phyloP scores from a whole-genome alignment of 2,797 vertebrate genomes.

The Melanogrammus aeglefinus region DNA sequence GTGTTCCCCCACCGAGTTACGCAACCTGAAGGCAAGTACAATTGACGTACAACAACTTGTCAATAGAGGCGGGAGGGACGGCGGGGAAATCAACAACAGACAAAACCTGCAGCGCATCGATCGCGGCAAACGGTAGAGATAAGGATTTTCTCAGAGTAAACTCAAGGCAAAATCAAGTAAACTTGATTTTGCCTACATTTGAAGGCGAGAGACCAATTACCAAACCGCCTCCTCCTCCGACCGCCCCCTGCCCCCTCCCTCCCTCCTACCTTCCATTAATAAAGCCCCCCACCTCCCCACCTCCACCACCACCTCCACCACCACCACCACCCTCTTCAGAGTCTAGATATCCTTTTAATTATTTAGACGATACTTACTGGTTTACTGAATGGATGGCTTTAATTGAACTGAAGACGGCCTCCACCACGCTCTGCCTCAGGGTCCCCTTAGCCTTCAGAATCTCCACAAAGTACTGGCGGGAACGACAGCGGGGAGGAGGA shows the following conservation, averaged over 20 bases:
- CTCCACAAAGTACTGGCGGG: conserved; percentile 84
- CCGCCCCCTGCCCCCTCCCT: conserved; percentile 8
- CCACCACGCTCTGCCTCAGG: conserved; percentile 76
- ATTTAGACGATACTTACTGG: conserved; percentile 87
- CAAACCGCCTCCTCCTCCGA: conserved; percentile 31
- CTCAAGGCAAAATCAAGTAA: too few species aligned
- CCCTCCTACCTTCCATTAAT: conserved; percentile 12
- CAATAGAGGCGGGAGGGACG: conserved; percentile 9
- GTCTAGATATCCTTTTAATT: conserved; percentile 73
- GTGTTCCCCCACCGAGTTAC: background rate
- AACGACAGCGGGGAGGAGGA: conserved; percentile 29
- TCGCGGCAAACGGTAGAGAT: conserved; percentile 54
- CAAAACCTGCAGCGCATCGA: conserved; percentile 25
- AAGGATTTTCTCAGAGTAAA: conserved; percentile 50
- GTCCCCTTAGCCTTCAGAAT: conserved; percentile 92
- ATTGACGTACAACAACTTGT: conserved; percentile 30
- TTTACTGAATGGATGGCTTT: conserved; percentile 84
- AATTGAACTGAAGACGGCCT: conserved; percentile 86
- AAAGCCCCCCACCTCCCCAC: background rate
- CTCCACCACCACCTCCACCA: background rate
- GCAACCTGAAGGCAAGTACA: conserved; percentile 27
- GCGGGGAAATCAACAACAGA: conserved; percentile 12
- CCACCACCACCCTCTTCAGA: conserved; percentile 26
- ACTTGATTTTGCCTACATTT: conserved; percentile 69
- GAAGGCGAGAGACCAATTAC: conserved; percentile 68